Percentiles rank a stretch among this genome's conserved stretches.
Conservation (phyloP, 1,140 invertebrate species). For the Nasonia vitripennis region DNA sequence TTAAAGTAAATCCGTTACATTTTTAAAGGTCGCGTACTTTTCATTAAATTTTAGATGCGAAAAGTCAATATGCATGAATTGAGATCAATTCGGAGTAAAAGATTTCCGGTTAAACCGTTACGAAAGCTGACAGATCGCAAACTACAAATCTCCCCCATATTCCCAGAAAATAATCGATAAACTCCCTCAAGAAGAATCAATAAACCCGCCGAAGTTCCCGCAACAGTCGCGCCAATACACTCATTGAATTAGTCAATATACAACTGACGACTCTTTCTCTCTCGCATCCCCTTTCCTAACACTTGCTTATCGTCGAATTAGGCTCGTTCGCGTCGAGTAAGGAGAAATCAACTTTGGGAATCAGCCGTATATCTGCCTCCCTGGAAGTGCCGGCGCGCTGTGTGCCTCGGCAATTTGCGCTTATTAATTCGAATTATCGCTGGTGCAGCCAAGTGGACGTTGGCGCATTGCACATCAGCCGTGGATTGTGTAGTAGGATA, state of each 20-base stretch:
- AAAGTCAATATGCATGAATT: neutral
- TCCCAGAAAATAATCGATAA: constrained; percentile 14
- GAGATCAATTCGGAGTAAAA: neutral
- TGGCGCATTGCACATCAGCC: constrained; percentile 39
- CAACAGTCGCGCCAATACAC: constrained; percentile 26
- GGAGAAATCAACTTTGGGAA: constrained; percentile 44
- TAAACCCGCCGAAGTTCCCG: neutral
- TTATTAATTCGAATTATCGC: constrained; percentile 75
- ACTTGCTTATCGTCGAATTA: constrained; percentile 40
- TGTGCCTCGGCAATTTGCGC: constrained; percentile 68
- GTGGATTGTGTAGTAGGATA: constrained; percentile 64
- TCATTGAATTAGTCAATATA: constrained; percentile 28
- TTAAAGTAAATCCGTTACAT: neutral
- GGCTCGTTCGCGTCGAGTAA: neutral
- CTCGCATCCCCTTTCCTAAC: neutral
- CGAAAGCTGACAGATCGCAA: neutral
- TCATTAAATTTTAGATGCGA: neutral
- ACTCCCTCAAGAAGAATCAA: neutral
- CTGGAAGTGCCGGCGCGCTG: constrained; percentile 48
- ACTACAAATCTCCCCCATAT: neutral
- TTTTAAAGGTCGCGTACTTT: neutral
- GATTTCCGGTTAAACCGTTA: neutral
- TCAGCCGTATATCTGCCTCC: constrained; percentile 20
- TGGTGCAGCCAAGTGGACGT: constrained; percentile 63
- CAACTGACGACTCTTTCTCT: neutral